Base-by-base conservation (phyloP, 2,113 vertebrate genomes). In the Steatornis caripensis region DNA sequence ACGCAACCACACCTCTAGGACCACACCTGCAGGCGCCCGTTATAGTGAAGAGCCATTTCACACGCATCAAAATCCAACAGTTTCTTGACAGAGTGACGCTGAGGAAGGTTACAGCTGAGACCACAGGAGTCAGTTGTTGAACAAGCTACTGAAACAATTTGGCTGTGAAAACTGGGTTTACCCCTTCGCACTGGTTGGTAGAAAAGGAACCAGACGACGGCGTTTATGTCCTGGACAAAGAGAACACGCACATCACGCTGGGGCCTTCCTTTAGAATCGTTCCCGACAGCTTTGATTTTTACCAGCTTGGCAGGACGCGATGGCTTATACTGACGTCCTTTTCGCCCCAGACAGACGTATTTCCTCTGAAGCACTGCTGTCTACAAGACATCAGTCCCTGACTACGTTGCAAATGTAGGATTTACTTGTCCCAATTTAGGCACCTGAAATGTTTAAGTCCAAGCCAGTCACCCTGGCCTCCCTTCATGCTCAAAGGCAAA, bases 301-400 rank as follows among this genome's bases (percentile, higher is more conserved):
- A 43, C 16, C 45, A 65, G 36, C 75, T 21, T 30, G 66, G 58
- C n/a, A 85, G 48, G 61, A 83, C 48, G 34, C 0, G 1, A 15
- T 13, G 62, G 43, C 51, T 34, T 1, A 11, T 20, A 12, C 57
- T 26, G 55, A 29, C 36, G 30, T 2, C 45, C 58, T 6, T 0
- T 6, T n/a, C 15, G 37, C 23, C n/a, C 7, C 36, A 34, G 24
- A 22, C 17, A 55, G 26, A n/a, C 1, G 1, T 1, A 2, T 4
- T 14, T 3, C 53, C 48, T 26, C 45, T 76, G 61, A 20, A 37
- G 48, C 39, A 34, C 4, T 19, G 15, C 16, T 2, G 0, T 6
- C 54, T 45, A 9, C 51, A 27, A 18, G 26, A 4, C 57, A 45
- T 17, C 51, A 21, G 12, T 2, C 51, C 46, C 37, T 46, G 32